Conservation (phyloP, 2,888 invertebrate genomes). For the Glaucopsyche alexis region DNA sequence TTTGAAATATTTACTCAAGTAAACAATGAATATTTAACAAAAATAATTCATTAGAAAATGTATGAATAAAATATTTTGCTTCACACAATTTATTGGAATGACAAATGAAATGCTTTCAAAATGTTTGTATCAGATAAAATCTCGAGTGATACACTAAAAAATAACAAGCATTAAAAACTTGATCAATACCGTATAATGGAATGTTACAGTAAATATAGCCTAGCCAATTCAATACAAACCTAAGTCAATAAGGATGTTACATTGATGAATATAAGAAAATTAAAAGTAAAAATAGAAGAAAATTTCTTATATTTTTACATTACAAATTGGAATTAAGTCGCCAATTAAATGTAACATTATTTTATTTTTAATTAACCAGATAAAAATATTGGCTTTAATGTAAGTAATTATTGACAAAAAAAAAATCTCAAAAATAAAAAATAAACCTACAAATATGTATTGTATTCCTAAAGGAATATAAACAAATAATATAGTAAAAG, state of each 20-base stretch:
- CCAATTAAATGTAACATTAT: not conserved
- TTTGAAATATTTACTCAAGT: not conserved
- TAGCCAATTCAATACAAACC: constrained; percentile 11
- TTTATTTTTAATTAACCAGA: not conserved
- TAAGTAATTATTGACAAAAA: not conserved
- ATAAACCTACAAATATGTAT: not conserved
- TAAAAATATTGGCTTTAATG: not conserved
- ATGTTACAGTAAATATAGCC: constrained; percentile 27
- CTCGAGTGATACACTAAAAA: constrained; percentile 10
- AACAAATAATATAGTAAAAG: not conserved
- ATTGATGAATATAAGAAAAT: not conserved
- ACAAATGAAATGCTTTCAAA: not conserved
- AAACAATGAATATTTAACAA: not conserved
- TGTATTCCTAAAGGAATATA: not conserved
- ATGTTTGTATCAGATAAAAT: constrained; percentile 5
- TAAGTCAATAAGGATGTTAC: not conserved
- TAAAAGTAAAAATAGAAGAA: too few species aligned
- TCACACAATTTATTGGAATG: constrained; percentile 10
- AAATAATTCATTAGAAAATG: not conserved
- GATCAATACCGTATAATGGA: constrained; percentile 30
- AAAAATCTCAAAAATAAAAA: not conserved
- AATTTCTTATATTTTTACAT: not conserved
- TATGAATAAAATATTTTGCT: not conserved
- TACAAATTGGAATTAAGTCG: not conserved
- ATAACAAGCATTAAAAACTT: constrained; percentile 18